Conservation (phyloP, 2,113 vertebrate genomes). For the Mesembrinibis cayennensis region DNA sequence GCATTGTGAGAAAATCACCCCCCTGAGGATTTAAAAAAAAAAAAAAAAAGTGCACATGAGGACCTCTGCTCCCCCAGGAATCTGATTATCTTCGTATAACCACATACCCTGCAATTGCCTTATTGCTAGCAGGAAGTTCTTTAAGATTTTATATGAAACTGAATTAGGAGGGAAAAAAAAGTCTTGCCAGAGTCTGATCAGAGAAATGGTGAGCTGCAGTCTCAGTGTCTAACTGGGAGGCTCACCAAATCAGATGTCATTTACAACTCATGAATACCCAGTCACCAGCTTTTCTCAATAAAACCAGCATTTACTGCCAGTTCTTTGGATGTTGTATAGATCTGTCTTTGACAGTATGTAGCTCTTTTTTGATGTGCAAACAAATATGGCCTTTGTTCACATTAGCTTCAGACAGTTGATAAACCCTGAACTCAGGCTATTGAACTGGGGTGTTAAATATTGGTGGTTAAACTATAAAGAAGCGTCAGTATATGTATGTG, state of each 20-base stretch:
- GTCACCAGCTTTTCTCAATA: neutral
- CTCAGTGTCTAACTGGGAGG: neutral
- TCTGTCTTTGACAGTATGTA: neutral
- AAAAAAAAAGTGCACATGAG: neutral
- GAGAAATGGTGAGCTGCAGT: neutral
- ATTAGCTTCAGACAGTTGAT: neutral
- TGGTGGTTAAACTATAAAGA: neutral
- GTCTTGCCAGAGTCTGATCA: neutral
- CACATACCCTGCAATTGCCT: neutral
- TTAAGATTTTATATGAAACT: conserved; percentile 3
- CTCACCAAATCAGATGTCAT: neutral
- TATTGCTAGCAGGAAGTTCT: conserved; percentile 44
- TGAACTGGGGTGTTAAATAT: neutral
- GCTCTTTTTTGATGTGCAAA: neutral
- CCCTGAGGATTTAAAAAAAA: conserved; percentile 33
- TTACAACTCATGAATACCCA: neutral
- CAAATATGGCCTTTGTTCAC: neutral
- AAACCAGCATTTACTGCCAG: neutral
- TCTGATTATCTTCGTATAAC: conserved; percentile 48
- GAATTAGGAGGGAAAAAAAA: neutral
- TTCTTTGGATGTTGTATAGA: neutral
- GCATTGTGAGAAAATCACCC: conserved; percentile 64
- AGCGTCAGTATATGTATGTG: neutral
- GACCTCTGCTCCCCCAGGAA: conserved; percentile 52
- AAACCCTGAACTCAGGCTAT: neutral